Percentiles rank a stretch among this genome's conserved stretches.
Evolutionary conservation across 1,140 invertebrate species (phyloP).

Genomic region (Mamestra configurata): DNA sequence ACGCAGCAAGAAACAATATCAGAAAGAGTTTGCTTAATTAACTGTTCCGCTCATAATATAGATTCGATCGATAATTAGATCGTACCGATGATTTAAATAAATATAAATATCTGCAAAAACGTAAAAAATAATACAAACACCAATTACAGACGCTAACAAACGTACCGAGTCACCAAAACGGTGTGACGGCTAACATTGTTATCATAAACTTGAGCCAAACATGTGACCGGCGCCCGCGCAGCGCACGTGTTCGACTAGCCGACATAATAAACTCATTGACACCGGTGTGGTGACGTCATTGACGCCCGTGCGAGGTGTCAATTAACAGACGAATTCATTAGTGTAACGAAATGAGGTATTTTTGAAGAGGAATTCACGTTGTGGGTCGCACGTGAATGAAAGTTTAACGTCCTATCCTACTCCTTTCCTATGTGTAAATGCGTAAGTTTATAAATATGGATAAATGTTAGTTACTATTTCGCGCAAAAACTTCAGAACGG

Average conservation of each 20-base stretch:
- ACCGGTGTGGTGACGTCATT: slow-evolving; percentile 31
- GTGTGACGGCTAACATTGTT: slow-evolving; percentile 23
- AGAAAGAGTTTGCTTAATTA: too few relatives aligned
- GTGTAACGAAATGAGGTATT: neutral
- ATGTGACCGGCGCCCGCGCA: slow-evolving; percentile 29
- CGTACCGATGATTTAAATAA: neutral
- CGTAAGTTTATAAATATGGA: too few relatives aligned
- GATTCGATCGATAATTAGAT: too few relatives aligned
- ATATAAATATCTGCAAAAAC: neutral
- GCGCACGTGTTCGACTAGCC: slow-evolving; percentile 27
- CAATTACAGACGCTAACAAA: neutral
- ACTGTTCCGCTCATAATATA: too few relatives aligned
- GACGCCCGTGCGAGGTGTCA: neutral
- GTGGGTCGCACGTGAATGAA: neutral
- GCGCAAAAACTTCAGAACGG: too few relatives aligned
- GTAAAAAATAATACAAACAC: neutral
- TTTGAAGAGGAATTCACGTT: neutral
- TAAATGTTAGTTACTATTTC: too few relatives aligned
- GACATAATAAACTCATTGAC: slow-evolving; percentile 49
- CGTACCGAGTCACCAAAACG: slow-evolving; percentile 2
- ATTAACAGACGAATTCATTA: neutral
- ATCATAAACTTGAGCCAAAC: slow-evolving; percentile 6
- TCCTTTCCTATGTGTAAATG: too few relatives aligned
- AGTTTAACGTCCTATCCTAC: too few relatives aligned
- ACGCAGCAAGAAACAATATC: neutral